A percentile compares a stretch with the other conserved stretches of the same genome.
Evolutionary conservation across 2,888 invertebrate species (phyloP).

Genomic region (Poecilus cupreus): DNA sequence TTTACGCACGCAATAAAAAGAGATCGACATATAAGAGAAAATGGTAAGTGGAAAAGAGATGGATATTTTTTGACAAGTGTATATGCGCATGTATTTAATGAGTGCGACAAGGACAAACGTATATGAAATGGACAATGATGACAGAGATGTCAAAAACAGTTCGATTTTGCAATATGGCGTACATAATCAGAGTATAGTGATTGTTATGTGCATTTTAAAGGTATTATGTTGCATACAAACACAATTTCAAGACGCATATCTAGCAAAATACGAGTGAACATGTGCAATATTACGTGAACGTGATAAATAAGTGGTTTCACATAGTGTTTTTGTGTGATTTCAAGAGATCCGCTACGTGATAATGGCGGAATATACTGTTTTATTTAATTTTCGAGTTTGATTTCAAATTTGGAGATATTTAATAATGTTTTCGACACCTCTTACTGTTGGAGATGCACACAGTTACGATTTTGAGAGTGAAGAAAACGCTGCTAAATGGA

Average conservation of each 20-base stretch:
- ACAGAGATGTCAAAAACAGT: conserved; percentile 54
- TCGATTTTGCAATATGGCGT: conserved; percentile 63
- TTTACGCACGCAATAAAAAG: conserved; percentile 58
- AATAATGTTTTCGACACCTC: conserved; percentile 60
- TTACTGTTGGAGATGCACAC: conserved; percentile 72
- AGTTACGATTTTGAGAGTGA: conserved; percentile 90
- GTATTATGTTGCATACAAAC: conserved; percentile 39
- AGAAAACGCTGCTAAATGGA: conserved; percentile 94
- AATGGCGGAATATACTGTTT: conserved; percentile 66
- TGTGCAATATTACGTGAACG: conserved; percentile 68
- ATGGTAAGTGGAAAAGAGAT: conserved; percentile 52
- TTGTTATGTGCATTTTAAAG: conserved; percentile 53
- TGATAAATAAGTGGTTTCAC: conserved; percentile 63
- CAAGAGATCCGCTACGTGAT: conserved; percentile 62
- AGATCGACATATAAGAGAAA: conserved; percentile 1
- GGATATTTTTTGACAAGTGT: conserved; percentile 53
- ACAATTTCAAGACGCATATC: conserved; percentile 57
- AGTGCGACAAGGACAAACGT: conserved; percentile 50
- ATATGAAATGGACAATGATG: conserved; percentile 43
- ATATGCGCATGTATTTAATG: conserved; percentile 56
- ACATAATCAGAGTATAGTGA: conserved; percentile 61
- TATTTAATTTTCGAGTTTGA: conserved; percentile 62
- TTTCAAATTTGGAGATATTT: conserved; percentile 56
- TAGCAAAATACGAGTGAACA: conserved; percentile 61
- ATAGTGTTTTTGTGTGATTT: conserved; percentile 63